These are phyloP conservation scores for Periplaneta americana DNA, from an alignment of 1,140 invertebrate species.

Conservation along the genomic window DNA sequence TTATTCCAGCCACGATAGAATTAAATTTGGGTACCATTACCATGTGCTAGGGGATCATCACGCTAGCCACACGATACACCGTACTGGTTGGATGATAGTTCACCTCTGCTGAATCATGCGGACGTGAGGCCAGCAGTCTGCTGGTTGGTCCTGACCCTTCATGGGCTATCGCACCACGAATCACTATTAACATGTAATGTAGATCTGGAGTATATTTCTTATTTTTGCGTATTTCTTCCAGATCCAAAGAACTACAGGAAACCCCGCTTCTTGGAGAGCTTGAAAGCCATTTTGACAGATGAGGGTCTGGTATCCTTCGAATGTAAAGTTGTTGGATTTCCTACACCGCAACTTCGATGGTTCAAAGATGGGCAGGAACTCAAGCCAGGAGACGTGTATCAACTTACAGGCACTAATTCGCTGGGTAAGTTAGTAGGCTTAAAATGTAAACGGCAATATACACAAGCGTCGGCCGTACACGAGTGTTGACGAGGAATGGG, in stretches of 20 bases:
- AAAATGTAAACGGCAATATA: no score
- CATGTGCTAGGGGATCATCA: no score
- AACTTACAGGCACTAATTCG: slow-evolving; percentile 82
- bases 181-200: not conserved
- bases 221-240: slow-evolving; percentile 32
- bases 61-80: no score
- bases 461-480: no score
- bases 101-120: no score
- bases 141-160: no score
- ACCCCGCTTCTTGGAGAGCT: slow-evolving; percentile 81
- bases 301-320: slow-evolving; percentile 89
- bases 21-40: no score
- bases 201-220: not conserved
- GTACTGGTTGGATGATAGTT: no score
- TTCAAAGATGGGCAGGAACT: slow-evolving; percentile 88
- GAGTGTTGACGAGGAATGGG: no score
- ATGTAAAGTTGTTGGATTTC: slow-evolving; percentile 87
- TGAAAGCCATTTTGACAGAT: slow-evolving; percentile 81
- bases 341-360: slow-evolving; percentile 78
- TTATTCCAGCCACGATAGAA: no score
- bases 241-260: slow-evolving; percentile 86
- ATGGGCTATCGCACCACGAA: no score
- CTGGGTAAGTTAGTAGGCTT: slow-evolving; percentile 54
- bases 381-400: slow-evolving; percentile 87
- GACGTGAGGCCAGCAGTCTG: no score